A percentile compares a stretch with the other conserved stretches of the same genome.
Conservation (phyloP, 2,797 vertebrate genomes). For the Anas acuta region DNA sequence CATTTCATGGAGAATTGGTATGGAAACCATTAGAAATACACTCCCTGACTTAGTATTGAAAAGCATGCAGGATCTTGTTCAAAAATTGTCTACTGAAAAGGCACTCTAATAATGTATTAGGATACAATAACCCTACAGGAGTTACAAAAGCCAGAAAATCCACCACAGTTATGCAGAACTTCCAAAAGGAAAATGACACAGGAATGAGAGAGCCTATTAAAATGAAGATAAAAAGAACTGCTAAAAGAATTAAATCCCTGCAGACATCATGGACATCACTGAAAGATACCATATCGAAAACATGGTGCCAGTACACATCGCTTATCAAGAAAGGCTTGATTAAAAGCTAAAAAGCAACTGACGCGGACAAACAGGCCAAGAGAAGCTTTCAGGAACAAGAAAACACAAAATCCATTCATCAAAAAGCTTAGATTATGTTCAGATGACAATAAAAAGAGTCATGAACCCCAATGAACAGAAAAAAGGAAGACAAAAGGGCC, state of each 20-base stretch:
- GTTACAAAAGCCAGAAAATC: conserved; percentile 23
- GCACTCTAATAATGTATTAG: not conserved
- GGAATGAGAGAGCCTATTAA: not conserved
- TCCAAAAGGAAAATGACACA: conserved; percentile 24
- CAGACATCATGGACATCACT: not conserved
- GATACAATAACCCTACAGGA: conserved; percentile 22
- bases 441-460: not conserved
- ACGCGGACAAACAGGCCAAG: not conserved
- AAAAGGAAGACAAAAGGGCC: not conserved
- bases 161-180: not conserved
- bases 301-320: not conserved
- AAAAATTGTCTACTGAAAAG: not conserved
- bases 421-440: not conserved
- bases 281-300: not conserved
- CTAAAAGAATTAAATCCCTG: not conserved
- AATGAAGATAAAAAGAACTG: conserved; percentile 2
- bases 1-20: not conserved
- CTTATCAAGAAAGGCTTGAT: not conserved
- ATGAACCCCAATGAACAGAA: not conserved
- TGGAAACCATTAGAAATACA: not conserved
- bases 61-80: not conserved
- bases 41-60: not conserved
- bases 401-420: not conserved
- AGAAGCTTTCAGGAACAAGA: not conserved
- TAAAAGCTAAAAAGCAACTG: not conserved